Evolutionary conservation across 1,140 invertebrate genomes (phyloP), one percentile per base, ranked within the genome.

Genomic region (Drosophila obscura): DNA sequence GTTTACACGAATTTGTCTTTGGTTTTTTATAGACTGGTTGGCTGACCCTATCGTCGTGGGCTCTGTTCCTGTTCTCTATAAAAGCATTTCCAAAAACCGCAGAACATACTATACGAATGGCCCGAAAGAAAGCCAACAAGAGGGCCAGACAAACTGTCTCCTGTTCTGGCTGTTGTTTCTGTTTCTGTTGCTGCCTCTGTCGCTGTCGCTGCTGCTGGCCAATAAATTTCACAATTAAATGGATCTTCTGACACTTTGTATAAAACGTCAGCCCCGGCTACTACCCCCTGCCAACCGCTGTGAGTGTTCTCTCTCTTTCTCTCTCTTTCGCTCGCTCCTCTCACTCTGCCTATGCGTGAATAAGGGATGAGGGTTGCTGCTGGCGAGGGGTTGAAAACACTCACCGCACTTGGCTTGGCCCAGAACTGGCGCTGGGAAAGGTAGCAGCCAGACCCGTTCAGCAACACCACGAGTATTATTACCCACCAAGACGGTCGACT

Each of bases 221-320:
- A 88, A 88, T 88, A 88, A 88, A 88, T 88, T 88, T 88, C 56
- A 72, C 83, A 88, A 88, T 88, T 88, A 88, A 88, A 88, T 88
- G 79, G 79, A 83, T 83, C 75, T 68, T 88, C 82, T 88, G 83
- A 88, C 83, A 82, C 76, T 82, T 88, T 73, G 72, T 71, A 68
- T 64, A 51, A 60, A 76, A 79, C 53, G 66, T 74, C 79, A 77
- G 66, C 58, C 11, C 64, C 76, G 72, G 74, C 64, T 69, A 73
- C 71, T 83, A 87, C 71, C 79, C 75, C 82, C 63, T 57, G 66
- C 63, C 56, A 64, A 59, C 58, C 56, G 45, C 26, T 59, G 64
- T 56, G 39, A 56, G 44, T 48, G 62, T 13, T 39, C 4, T 48
- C 41, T 43, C 5, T 24, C 50, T 9, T 15, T 52, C 26, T 62